phyloP scores from a whole-genome alignment of 64 coral and sea anemone species.

The Montipora capricornis region DNA sequence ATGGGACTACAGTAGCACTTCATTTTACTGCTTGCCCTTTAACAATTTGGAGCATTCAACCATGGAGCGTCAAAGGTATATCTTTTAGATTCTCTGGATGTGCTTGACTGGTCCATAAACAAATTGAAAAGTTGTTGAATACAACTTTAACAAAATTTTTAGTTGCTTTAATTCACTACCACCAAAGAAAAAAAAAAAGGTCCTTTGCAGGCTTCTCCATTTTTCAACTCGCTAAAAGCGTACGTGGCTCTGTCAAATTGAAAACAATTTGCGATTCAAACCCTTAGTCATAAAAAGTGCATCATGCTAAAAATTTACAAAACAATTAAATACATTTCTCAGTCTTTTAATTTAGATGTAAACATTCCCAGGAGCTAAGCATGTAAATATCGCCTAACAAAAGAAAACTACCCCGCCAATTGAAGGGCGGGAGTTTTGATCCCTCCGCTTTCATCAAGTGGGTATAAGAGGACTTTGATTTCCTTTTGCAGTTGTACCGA shows the following conservation, averaged over 20 bases:
- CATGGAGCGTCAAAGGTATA: neutral
- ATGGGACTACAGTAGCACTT: too few species aligned
- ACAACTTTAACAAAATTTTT: neutral
- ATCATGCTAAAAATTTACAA: neutral
- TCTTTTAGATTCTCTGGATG: neutral
- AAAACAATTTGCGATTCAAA: neutral
- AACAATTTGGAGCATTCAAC: too few species aligned
- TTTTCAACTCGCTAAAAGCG: neutral
- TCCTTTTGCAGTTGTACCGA: neutral
- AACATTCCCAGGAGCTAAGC: neutral
- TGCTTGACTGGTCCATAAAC: neutral
- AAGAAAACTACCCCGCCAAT: neutral
- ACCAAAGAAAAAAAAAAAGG: neutral
- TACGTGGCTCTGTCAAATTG: too few species aligned
- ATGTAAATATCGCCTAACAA: neutral
- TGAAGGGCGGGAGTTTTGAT: neutral
- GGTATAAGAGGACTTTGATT: neutral
- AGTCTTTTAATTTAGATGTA: too few species aligned
- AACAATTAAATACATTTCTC: neutral
- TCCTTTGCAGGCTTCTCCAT: neutral
- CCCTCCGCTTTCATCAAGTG: neutral
- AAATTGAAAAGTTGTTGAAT: neutral
- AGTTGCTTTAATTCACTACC: neutral
- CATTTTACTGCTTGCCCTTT: too few species aligned
- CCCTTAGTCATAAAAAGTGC: neutral